A percentile compares a stretch with the other conserved stretches of the same genome.
phyloP scores from a whole-genome alignment of 2,113 vertebrate species.

The Triplophysa tibetana region DNA sequence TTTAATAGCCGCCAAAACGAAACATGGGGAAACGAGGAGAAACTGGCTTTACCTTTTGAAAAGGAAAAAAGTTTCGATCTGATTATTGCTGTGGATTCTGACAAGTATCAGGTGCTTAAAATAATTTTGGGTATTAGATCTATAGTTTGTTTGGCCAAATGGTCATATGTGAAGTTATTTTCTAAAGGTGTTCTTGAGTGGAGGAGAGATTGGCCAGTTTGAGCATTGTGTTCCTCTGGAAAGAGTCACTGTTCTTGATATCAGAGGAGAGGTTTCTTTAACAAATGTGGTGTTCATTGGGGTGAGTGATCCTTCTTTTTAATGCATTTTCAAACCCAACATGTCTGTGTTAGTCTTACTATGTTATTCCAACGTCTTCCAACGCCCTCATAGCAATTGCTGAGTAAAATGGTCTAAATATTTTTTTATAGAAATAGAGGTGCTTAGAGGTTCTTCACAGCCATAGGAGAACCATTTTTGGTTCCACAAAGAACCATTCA shows the following conservation, averaged over 20 bases:
- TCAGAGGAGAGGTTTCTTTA: neutral
- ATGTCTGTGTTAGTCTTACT: too few species aligned
- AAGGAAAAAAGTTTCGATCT: conserved; percentile 5
- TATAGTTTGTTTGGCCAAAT: too few species aligned
- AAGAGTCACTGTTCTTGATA: neutral
- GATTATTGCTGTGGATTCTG: neutral
- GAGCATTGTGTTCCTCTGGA: conserved; percentile 16
- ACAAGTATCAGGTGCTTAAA: conserved; percentile 17
- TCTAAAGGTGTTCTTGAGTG: neutral
- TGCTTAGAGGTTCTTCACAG: too few species aligned
- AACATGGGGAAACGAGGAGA: conserved; percentile 21
- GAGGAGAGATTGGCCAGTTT: neutral
- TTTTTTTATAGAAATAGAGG: too few species aligned
- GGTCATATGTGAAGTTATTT: too few species aligned
- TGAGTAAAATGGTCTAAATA: too few species aligned
- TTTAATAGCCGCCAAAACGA: neutral
- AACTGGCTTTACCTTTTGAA: neutral
- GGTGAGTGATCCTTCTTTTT: conserved; percentile 3
- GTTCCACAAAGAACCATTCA: too few species aligned
- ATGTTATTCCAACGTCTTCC: too few species aligned
- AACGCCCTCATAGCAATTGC: too few species aligned
- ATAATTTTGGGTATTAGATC: too few species aligned
- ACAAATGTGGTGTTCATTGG: neutral
- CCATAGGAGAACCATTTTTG: too few species aligned
- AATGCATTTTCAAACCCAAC: too few species aligned